Evolutionary conservation across 2,113 vertebrate genomes (phyloP).

Genomic region (Lontra canadensis): DNA sequence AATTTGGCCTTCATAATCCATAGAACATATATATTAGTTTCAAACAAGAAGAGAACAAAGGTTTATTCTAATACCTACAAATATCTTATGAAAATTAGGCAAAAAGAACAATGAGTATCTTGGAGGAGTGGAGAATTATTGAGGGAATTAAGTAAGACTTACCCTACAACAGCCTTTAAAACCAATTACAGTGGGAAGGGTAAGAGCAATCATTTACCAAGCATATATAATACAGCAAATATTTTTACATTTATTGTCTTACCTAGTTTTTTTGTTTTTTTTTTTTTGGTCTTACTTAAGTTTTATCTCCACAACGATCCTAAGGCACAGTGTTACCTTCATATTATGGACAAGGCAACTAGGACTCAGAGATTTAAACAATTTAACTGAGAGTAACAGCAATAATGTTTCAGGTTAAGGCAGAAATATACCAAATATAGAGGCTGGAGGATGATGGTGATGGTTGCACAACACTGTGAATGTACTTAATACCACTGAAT

Average conservation of each 20-base stretch:
- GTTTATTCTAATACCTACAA: background rate
- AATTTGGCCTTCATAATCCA: background rate
- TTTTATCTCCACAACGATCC: background rate
- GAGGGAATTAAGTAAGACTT: background rate
- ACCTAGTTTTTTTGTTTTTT: background rate
- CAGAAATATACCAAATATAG: background rate
- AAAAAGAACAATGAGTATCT: constrained; percentile 29
- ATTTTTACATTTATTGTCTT: background rate
- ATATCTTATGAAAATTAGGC: constrained; percentile 42
- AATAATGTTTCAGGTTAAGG: background rate
- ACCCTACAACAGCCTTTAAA: background rate
- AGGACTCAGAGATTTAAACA: constrained; percentile 35
- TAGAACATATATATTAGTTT: background rate
- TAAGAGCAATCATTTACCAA: background rate
- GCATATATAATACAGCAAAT: background rate
- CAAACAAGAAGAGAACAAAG: constrained; percentile 1
- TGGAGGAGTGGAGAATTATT: background rate
- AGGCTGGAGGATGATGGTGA: background rate
- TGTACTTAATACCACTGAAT: background rate
- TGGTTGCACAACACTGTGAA: background rate
- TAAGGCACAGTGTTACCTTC: background rate
- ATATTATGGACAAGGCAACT: background rate
- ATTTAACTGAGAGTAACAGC: background rate
- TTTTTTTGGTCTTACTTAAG: background rate
- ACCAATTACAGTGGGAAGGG: background rate